These are phyloP conservation scores for Drosophila hamatofila DNA, from an alignment of 2,888 invertebrate species.

Conservation along the genomic window DNA sequence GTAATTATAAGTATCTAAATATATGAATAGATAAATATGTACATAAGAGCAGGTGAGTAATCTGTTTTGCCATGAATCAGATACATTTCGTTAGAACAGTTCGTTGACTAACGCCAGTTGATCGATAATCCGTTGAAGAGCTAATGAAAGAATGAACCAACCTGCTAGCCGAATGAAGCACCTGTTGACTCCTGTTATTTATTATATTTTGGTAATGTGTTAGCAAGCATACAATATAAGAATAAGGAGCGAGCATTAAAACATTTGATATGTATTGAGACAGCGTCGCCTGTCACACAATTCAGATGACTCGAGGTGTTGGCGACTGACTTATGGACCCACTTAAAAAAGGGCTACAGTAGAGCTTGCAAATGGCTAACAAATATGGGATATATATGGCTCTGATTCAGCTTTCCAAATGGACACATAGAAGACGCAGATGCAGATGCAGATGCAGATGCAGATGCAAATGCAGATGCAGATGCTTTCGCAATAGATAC, in stretches of 20 bases:
- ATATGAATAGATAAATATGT: constrained; percentile 3
- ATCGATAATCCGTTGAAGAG: neutral
- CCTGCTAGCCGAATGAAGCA: constrained; percentile 81
- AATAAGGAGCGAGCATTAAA: constrained; percentile 27
- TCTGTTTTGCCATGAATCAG: constrained; percentile 37
- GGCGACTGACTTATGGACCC: neutral
- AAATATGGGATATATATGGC: neutral
- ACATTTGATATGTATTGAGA: constrained; percentile 7
- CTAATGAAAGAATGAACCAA: constrained; percentile 50
- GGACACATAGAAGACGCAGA: no score
- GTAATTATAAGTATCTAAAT: neutral
- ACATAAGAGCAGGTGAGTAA: constrained; percentile 31
- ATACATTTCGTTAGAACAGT: constrained; percentile 7
- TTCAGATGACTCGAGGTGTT: neutral
- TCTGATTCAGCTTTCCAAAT: neutral
- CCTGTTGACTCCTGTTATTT: constrained; percentile 70
- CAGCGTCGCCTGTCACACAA: constrained; percentile 1
- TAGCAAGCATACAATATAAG: constrained; percentile 45
- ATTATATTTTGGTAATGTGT: neutral
- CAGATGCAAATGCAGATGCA: neutral
- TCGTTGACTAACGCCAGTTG: constrained; percentile 28
- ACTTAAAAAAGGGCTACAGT: neutral
- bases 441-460: no score
- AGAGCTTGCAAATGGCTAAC: neutral
- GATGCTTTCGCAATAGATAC: neutral